Conservation (phyloP, 37 sponge, comb jelly and placozoan genomes). For the Hexactinellida sp. region DNA sequence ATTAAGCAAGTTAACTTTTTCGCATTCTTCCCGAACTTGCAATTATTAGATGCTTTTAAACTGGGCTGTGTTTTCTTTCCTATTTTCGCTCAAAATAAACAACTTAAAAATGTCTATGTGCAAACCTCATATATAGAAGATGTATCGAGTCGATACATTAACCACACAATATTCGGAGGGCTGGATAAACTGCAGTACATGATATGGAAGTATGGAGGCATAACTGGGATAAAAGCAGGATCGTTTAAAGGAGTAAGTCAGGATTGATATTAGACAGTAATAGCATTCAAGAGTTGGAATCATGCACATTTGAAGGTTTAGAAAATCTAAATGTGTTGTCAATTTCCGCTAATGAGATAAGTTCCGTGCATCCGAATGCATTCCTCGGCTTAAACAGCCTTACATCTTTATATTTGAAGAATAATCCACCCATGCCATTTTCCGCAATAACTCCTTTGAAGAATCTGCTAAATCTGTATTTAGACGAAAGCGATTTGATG, state of each 20-base stretch:
- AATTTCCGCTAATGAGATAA: background rate
- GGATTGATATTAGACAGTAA: background rate
- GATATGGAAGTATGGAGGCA: background rate
- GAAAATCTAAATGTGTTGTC: background rate
- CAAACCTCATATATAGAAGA: background rate
- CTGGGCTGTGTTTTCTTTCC: background rate
- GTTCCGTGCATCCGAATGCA: background rate
- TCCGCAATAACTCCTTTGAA: background rate
- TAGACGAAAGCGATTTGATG: background rate
- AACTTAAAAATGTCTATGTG: background rate
- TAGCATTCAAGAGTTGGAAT: background rate
- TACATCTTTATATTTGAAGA: background rate
- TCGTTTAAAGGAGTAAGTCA: too few relatives aligned
- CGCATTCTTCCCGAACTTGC: background rate
- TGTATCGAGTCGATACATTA: background rate
- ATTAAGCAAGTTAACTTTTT: too few relatives aligned
- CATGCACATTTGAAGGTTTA: background rate
- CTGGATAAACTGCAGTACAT: background rate
- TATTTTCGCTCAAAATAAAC: background rate
- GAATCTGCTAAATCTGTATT: background rate
- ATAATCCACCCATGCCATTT: background rate
- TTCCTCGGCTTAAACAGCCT: background rate
- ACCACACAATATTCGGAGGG: background rate
- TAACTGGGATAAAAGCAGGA: background rate
- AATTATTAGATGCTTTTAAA: background rate